These are phyloP conservation scores for Nomada goodeniana DNA, from an alignment of 2,888 invertebrate species.

Conservation along the genomic window DNA sequence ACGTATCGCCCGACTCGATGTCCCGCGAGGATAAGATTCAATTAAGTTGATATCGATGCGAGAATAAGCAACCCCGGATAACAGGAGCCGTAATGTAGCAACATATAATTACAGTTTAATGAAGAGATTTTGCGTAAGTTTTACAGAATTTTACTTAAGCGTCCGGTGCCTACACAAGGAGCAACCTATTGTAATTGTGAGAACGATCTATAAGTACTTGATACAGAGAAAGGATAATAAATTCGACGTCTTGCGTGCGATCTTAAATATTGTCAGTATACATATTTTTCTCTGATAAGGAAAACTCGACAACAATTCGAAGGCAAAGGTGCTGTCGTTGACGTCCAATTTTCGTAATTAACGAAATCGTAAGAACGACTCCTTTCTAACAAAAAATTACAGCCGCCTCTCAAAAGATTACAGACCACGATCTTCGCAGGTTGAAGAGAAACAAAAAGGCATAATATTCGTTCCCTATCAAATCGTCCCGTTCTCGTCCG, in stretches of 20 bases:
- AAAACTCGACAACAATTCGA: too few relatives aligned
- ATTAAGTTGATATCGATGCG: constrained; percentile 58
- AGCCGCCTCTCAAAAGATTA: background rate
- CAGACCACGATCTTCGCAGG: background rate
- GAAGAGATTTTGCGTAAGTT: constrained; percentile 18
- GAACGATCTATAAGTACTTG: too few relatives aligned
- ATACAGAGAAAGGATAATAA: too few relatives aligned
- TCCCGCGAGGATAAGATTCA: constrained; percentile 64
- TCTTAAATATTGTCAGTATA: too few relatives aligned
- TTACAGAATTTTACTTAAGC: background rate
- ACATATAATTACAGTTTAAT: constrained; percentile 24
- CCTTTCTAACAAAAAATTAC: background rate
- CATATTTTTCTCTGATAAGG: too few relatives aligned
- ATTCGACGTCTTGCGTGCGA: too few relatives aligned
- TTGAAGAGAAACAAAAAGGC: too few relatives aligned
- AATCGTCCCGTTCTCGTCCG: background rate
- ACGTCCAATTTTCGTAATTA: background rate
- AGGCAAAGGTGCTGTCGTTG: too few relatives aligned
- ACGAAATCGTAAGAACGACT: background rate
- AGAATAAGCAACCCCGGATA: constrained; percentile 42
- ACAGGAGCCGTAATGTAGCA: constrained; percentile 5
- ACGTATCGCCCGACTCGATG: constrained; percentile 56
- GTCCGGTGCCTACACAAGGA: background rate
- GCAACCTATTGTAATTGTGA: too few relatives aligned
- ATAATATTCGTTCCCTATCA: background rate